These are phyloP conservation scores for Toxotes jaculatrix DNA, from an alignment of 2,113 vertebrate genomes.

Conservation along the genomic window DNA sequence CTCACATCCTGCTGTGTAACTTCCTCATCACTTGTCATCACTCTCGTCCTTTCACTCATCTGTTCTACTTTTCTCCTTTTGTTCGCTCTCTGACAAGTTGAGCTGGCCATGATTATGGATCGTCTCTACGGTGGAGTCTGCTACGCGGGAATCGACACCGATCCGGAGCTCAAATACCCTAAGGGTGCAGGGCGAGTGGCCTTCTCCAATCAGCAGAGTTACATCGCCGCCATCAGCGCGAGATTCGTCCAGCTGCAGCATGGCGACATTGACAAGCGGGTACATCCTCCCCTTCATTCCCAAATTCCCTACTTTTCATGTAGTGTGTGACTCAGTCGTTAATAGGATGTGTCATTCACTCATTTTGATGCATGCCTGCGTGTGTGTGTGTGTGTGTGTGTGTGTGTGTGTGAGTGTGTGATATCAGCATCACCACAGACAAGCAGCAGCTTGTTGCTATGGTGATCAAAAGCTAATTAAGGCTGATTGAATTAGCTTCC, in stretches of 20 bases:
- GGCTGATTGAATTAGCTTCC: constrained; percentile 41
- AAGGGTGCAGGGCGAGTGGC: constrained; percentile 97
- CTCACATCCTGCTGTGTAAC: background rate
- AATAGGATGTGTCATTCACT: background rate
- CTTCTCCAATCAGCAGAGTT: constrained; percentile 99
- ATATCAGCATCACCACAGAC: background rate
- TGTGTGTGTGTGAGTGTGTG: background rate
- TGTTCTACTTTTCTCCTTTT: background rate
- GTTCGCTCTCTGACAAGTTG: constrained; percentile 83
- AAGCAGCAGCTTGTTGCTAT: constrained; percentile 41
- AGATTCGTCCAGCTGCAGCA: constrained; percentile 99
- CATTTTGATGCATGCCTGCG: background rate
- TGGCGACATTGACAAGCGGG: constrained; percentile 97
- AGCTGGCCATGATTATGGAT: constrained; percentile 99
- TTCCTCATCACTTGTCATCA: background rate
- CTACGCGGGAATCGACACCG: constrained; percentile 97
- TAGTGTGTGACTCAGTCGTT: background rate
- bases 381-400: background rate
- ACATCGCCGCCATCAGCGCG: constrained; percentile 99
- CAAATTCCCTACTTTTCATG: background rate
- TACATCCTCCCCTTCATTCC: constrained; percentile 72
- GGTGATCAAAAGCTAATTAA: constrained; percentile 27
- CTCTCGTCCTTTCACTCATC: background rate
- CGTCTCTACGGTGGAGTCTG: constrained; percentile 98
- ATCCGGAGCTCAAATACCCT: constrained; percentile 97